A percentile compares a stretch with the other conserved stretches of the same genome.
Conservation (phyloP, 2,797 vertebrate genomes). For the Salmo trutta region DNA sequence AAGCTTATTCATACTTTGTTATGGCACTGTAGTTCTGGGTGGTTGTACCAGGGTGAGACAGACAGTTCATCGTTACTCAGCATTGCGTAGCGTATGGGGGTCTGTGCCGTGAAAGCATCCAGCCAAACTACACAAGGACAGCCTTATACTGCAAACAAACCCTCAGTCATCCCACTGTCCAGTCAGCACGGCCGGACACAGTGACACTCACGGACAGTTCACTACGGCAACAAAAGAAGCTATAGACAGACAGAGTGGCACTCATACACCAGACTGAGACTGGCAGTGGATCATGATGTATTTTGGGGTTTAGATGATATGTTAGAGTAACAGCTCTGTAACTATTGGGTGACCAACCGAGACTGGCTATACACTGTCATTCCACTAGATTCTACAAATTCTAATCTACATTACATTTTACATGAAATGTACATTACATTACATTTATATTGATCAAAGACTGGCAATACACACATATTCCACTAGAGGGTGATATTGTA, state of each 20-base stretch:
- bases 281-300: not conserved
- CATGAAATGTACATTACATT: too few species aligned
- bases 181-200: constrained; percentile 2
- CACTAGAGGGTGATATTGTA: constrained; percentile 46
- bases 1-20: not conserved
- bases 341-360: not conserved
- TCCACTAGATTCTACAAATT: not conserved
- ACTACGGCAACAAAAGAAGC: not conserved
- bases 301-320: not conserved
- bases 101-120: constrained; percentile 47
- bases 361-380: not conserved
- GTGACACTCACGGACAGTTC: not conserved
- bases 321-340: not conserved
- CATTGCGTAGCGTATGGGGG: constrained; percentile 43
- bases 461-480: not conserved
- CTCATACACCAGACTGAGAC: not conserved
- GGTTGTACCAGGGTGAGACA: constrained; percentile 76
- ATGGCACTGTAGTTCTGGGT: constrained; percentile 66
- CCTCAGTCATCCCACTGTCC: constrained; percentile 31
- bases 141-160: constrained; percentile 34
- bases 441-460: not conserved
- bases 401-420: too few species aligned
- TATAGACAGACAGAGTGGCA: not conserved
- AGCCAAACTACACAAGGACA: constrained; percentile 42
- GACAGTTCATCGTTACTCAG: constrained; percentile 79